phyloP scores from a whole-genome alignment of 2,888 invertebrate species.

The Serrognathus titanus region DNA sequence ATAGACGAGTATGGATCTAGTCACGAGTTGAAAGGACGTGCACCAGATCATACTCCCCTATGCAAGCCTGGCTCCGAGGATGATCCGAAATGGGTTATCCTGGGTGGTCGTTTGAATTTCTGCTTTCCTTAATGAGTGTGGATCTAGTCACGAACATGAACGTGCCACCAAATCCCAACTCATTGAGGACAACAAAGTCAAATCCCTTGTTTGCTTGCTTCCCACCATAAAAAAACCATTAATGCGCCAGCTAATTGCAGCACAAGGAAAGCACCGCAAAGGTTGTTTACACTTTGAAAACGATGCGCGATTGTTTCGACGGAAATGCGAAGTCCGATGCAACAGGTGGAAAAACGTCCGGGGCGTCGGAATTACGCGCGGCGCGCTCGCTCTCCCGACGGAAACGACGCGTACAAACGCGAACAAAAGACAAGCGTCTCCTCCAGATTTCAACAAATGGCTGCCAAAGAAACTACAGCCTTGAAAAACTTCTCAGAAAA shows the following conservation, averaged over 20 bases:
- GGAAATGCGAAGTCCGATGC: constrained; percentile 22
- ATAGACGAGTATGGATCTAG: constrained; percentile 90
- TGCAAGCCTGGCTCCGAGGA: constrained; percentile 51
- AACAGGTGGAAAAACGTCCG: constrained; percentile 24
- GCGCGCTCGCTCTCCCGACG: constrained; percentile 5
- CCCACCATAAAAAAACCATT: too few species aligned
- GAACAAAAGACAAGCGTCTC: constrained; percentile 40
- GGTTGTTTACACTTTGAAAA: constrained; percentile 41
- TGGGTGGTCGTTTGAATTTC: not conserved
- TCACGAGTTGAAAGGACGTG: constrained; percentile 64
- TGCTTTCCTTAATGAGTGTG: constrained; percentile 72
- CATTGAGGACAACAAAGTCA: constrained; percentile 53
- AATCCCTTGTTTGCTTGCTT: too few species aligned
- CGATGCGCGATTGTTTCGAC: constrained; percentile 26
- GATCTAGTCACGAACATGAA: constrained; percentile 75
- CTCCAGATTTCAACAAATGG: constrained; percentile 44
- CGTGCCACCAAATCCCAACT: constrained; percentile 72
- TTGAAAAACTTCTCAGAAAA: constrained; percentile 49
- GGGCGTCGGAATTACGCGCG: constrained; percentile 12
- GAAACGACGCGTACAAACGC: not conserved
- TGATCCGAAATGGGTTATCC: constrained; percentile 33
- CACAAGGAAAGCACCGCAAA: constrained; percentile 6
- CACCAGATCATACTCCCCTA: constrained; percentile 80
- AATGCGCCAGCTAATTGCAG: too few species aligned
- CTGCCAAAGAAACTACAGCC: constrained; percentile 47